Evolutionary conservation across 2,888 invertebrate genomes (phyloP).

Genomic region (Lysandra bellargus): DNA sequence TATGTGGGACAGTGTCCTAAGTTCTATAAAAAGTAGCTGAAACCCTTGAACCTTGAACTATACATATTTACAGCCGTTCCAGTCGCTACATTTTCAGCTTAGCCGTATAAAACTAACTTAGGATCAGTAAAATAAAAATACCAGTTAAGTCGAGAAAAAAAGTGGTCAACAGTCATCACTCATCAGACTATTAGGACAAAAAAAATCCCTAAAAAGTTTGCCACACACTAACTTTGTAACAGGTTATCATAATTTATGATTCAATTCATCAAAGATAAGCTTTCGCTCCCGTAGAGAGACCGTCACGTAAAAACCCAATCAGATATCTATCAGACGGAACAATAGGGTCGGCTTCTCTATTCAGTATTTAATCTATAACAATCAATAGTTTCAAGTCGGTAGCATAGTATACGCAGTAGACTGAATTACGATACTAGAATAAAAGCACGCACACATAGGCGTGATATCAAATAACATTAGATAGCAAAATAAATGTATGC

Average conservation of each 20-base stretch:
- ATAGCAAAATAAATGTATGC: too few relatives aligned
- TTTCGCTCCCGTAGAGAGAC: not conserved
- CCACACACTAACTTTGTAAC: not conserved
- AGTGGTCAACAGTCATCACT: too few relatives aligned
- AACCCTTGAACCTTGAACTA: too few relatives aligned
- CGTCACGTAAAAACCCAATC: not conserved
- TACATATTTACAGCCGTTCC: too few relatives aligned
- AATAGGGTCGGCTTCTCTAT: not conserved
- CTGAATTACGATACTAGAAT: not conserved
- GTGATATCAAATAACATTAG: too few relatives aligned
- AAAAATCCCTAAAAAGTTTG: not conserved
- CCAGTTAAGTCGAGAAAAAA: too few relatives aligned
- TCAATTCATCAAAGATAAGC: slow-evolving; percentile 1
- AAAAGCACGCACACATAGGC: too few relatives aligned
- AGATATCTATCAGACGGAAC: slow-evolving; percentile 1
- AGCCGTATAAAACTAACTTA: too few relatives aligned
- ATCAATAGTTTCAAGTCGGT: not conserved
- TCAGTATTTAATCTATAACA: not conserved
- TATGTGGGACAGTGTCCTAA: not conserved
- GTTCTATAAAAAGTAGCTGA: not conserved
- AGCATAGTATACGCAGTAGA: not conserved
- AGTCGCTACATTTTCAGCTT: too few relatives aligned
- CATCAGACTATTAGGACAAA: too few relatives aligned
- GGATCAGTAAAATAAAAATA: too few relatives aligned
- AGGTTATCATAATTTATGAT: not conserved